Percentiles rank a stretch among this genome's conserved stretches.
These are phyloP conservation scores for Tipula confusa DNA, from an alignment of 2,888 invertebrate species.

Conservation along the genomic window DNA sequence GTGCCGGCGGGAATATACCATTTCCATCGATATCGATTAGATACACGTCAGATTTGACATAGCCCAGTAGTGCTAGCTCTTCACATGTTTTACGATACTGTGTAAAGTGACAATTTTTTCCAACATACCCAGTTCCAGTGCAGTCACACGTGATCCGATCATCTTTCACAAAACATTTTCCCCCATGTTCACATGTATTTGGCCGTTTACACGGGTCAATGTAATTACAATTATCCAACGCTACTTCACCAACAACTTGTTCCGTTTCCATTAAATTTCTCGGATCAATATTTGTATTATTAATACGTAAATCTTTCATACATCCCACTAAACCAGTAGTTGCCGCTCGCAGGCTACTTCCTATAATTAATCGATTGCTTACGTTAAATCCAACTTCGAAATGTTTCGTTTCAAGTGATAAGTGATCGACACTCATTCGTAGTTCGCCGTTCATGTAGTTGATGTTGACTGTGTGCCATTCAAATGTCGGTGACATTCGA, in stretches of 20 bases:
- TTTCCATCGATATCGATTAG: conserved; percentile 92
- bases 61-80: conserved; percentile 81
- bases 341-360: conserved; percentile 69
- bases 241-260: conserved; percentile 81
- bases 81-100: conserved; percentile 88
- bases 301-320: conserved; percentile 82
- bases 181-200: conserved; percentile 89
- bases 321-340: conserved; percentile 84
- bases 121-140: conserved; percentile 83
- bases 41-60: conserved; percentile 85
- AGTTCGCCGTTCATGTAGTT: conserved; percentile 71
- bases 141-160: conserved; percentile 87
- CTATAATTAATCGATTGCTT: conserved; percentile 69
- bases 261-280: conserved; percentile 75
- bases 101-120: conserved; percentile 92
- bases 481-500: conserved; percentile 57
- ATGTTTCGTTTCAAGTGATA: conserved; percentile 65
- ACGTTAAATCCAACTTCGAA: conserved; percentile 63
- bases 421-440: conserved; percentile 69
- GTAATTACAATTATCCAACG: conserved; percentile 83
- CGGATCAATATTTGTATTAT: conserved; percentile 75
- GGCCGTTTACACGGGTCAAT: conserved; percentile 85
- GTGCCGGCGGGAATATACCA: conserved; percentile 85
- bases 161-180: conserved; percentile 84
- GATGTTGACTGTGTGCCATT: conserved; percentile 77